phyloP scores from a whole-genome alignment of 2,888 invertebrate genomes.

The Netelia virgata region DNA sequence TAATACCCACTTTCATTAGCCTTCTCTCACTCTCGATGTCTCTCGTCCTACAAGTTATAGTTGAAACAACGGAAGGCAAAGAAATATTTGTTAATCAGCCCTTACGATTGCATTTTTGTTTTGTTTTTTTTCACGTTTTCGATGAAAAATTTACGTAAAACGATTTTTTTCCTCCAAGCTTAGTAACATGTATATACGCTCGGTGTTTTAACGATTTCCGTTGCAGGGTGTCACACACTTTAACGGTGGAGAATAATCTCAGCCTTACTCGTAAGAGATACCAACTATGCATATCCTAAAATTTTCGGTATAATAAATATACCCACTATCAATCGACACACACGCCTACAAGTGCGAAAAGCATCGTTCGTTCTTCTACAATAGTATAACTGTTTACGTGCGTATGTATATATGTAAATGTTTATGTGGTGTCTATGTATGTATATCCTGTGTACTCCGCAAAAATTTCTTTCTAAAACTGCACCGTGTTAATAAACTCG shows the following conservation, averaged over 20 bases:
- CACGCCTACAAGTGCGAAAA: slow-evolving; percentile 30
- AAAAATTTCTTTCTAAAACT: background rate
- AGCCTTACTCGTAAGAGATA: slow-evolving; percentile 1
- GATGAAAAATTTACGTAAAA: slow-evolving; percentile 20
- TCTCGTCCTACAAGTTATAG: slow-evolving; percentile 1
- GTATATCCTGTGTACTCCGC: slow-evolving; percentile 16
- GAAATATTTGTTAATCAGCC: slow-evolving; percentile 1
- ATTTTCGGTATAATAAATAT: slow-evolving; percentile 46
- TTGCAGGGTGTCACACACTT: slow-evolving; percentile 41
- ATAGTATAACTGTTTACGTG: background rate
- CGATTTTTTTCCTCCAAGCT: background rate
- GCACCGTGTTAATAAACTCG: background rate
- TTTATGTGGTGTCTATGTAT: slow-evolving; percentile 6
- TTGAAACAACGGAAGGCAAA: slow-evolving; percentile 12
- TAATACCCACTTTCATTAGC: background rate
- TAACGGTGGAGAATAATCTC: slow-evolving; percentile 30
- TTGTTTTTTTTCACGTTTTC: background rate
- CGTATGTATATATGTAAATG: slow-evolving; percentile 6
- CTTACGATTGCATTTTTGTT: background rate
- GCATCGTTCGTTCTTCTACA: slow-evolving; percentile 30
- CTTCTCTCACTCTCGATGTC: slow-evolving; percentile 29
- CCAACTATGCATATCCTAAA: slow-evolving; percentile 35
- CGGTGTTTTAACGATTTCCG: slow-evolving; percentile 31
- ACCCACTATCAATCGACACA: slow-evolving; percentile 49
- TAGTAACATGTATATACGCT: background rate